Evolutionary conservation across 2,797 vertebrate genomes (phyloP).

Genomic region (Glyptemys insculpta): DNA sequence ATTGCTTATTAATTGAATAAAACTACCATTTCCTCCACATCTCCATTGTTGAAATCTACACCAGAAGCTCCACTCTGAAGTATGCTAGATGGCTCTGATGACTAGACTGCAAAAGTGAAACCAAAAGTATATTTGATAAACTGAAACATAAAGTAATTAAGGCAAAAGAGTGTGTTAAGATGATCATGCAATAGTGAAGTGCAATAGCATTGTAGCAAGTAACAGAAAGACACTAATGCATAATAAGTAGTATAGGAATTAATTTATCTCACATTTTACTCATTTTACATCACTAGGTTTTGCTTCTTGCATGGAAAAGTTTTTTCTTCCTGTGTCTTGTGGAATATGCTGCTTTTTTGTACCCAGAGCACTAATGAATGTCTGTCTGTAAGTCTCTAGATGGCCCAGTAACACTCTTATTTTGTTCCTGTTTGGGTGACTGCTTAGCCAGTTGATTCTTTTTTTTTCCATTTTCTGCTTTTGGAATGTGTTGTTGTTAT

Average conservation of each 20-base stretch:
- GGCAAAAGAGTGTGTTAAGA: not conserved
- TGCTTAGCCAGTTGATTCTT: not conserved
- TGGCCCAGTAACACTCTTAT: not conserved
- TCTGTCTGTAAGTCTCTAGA: not conserved
- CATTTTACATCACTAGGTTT: not conserved
- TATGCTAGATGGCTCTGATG: not conserved
- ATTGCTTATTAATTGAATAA: not conserved
- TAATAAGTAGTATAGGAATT: not conserved
- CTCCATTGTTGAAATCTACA: not conserved
- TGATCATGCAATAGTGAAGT: not conserved
- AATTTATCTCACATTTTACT: not conserved
- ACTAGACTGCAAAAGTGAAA: not conserved
- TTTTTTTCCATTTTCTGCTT: no score
- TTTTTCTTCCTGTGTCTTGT: not conserved
- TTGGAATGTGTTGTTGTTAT: no score
- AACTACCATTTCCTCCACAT: not conserved
- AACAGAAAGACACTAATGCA: not conserved
- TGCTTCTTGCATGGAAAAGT: not conserved
- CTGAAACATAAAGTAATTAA: not conserved
- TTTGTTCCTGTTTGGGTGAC: not conserved
- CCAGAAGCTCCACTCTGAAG: not conserved
- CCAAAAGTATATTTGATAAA: not conserved
- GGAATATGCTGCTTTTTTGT: not conserved
- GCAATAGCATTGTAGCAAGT: not conserved
- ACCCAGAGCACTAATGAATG: not conserved